These are phyloP conservation scores for Cataglyphis albicans DNA, from an alignment of 2,888 invertebrate species.

Conservation along the genomic window DNA sequence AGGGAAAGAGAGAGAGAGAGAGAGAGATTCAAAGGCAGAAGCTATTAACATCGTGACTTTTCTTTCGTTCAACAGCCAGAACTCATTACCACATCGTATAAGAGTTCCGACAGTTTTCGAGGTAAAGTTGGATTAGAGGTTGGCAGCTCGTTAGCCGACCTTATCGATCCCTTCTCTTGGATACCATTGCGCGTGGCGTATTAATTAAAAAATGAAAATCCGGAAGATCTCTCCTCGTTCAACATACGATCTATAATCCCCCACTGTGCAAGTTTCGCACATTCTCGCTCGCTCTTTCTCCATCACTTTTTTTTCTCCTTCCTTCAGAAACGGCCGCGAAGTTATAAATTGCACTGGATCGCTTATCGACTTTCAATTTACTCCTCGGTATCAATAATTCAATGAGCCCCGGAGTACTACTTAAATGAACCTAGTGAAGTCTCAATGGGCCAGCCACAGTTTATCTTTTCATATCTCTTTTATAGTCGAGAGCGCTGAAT, in stretches of 20 bases:
- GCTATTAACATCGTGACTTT: conserved; percentile 73
- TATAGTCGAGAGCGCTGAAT: conserved; percentile 36
- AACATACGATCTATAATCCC: conserved; percentile 62
- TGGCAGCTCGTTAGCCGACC: conserved; percentile 74
- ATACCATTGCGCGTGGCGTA: conserved; percentile 63
- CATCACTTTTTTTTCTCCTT: background rate
- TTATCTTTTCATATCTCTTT: conserved; percentile 52
- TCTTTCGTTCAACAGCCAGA: conserved; percentile 63
- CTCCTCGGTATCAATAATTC: conserved; percentile 69
- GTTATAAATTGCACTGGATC: conserved; percentile 44
- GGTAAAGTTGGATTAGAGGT: conserved; percentile 73
- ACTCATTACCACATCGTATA: conserved; percentile 75
- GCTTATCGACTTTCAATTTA: conserved; percentile 77
- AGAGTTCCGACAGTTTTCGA: conserved; percentile 74
- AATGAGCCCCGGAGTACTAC: conserved; percentile 47
- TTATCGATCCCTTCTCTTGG: conserved; percentile 64
- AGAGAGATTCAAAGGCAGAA: conserved; percentile 58
- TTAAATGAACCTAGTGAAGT: conserved; percentile 48
- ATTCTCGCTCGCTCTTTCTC: background rate
- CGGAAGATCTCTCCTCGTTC: conserved; percentile 48
- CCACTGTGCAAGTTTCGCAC: conserved; percentile 36
- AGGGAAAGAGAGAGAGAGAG: background rate
- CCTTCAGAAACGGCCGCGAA: conserved; percentile 15
- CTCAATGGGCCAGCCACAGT: conserved; percentile 41
- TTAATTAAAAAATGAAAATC: conserved; percentile 75